phyloP scores from a whole-genome alignment of 2,797 vertebrate species.

The Setipinna tenuifilis region DNA sequence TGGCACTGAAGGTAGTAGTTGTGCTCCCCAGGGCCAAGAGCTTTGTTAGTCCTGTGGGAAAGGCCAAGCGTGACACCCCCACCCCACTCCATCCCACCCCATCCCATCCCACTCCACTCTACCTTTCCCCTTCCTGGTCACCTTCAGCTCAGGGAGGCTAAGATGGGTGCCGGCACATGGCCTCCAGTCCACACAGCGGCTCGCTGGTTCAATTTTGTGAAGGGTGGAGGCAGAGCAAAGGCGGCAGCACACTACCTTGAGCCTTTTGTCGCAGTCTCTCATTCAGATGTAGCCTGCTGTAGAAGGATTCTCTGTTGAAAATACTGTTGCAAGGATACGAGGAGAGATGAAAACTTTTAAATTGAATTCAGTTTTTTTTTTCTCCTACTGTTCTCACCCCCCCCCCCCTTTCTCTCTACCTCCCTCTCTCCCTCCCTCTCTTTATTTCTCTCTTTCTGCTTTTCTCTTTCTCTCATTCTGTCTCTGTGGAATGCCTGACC shows the following conservation, averaged over 20 bases:
- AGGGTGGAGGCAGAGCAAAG: background rate
- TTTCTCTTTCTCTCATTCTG: background rate
- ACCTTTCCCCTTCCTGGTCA: background rate
- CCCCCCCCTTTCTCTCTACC: background rate
- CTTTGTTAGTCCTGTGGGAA: background rate
- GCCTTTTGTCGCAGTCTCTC: conserved; percentile 1
- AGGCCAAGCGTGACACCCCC: background rate
- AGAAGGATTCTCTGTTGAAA: conserved; percentile 14
- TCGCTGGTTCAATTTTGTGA: background rate
- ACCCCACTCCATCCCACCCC: too few relatives aligned
- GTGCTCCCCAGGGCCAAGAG: too few relatives aligned
- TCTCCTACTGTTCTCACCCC: background rate
- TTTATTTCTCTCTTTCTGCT: background rate
- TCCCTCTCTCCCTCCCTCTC: background rate
- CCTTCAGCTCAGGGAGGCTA: background rate
- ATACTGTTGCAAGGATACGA: background rate
- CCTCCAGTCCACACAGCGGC: background rate
- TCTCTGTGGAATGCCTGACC: background rate
- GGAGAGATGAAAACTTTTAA: conserved; percentile 19
- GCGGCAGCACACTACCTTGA: background rate
- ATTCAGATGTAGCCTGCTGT: background rate
- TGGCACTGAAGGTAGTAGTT: background rate
- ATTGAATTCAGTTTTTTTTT: conserved; percentile 6
- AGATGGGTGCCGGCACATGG: background rate
- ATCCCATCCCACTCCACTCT: too few relatives aligned